Evolutionary conservation across 2,888 invertebrate species (phyloP), one percentile per base, ranked within the genome.

Genomic region (Alviniconcha strummeri): DNA sequence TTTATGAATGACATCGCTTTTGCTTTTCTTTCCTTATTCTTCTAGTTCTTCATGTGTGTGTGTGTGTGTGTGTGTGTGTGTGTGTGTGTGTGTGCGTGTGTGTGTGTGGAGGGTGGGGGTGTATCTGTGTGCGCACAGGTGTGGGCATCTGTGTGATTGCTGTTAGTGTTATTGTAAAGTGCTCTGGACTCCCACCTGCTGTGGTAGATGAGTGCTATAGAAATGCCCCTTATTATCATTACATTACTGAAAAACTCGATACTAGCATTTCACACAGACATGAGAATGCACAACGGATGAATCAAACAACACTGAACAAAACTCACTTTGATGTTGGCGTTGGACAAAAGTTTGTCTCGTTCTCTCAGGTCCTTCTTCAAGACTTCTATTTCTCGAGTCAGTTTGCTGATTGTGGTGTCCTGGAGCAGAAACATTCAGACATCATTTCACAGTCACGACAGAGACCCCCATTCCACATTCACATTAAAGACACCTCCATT

Each of bases 351-450:
- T 7, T 90, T 86, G 75, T 93, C 93, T 80, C 90, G 88, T 57
- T 93, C 93, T 76, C 91, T 85, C 11, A 92, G 80, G 81, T 93
- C 93, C 78, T 91, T 91, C 87, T 92, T 93, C 75, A 92, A 80
- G 15, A 88, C 91, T 84, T 93, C 93, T 54, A 93, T 89, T 82
- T 93, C 93, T 52, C 93, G 83, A 15, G 91, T 92, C 55, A 93
- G 86, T 60, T 92, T 91, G 81, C 92, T 92, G 81, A 93, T 91
- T 1, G 93, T 91, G 6, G 91, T 88, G 84, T 93, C 93, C 93
- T 93, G 86, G 15, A 89, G 85, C 36, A 19, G 54, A 82, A 81
- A 56, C 36, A 36, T 72, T 4, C 60, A 60, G 9, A 60, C 11
- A 60, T 60, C 8, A 60, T 60, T 60, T 60, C 60, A 60, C 11